Percentiles rank a stretch among this genome's conserved stretches.
phyloP scores from a whole-genome alignment of 2,113 vertebrate genomes.

The Lichenostomus cassidix region DNA sequence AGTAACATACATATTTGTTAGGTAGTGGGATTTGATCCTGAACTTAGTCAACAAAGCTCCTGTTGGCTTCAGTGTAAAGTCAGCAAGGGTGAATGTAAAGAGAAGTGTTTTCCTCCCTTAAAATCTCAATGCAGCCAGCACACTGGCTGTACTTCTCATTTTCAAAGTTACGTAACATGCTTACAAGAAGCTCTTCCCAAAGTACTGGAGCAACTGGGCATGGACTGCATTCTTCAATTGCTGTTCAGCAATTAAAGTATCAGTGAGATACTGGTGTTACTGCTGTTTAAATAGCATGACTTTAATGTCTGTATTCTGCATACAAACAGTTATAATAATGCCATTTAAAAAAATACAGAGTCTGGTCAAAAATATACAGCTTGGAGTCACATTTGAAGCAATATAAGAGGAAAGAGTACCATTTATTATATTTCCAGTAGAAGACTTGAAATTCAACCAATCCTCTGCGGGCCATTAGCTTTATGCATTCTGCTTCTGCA shows the following conservation, averaged over 20 bases:
- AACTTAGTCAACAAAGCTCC: background rate
- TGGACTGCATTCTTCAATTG: background rate
- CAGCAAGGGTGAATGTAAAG: background rate
- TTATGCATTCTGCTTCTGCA: background rate
- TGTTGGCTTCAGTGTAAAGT: background rate
- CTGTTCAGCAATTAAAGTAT: background rate
- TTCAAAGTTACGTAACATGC: background rate
- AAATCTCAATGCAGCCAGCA: background rate
- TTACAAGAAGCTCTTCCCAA: background rate
- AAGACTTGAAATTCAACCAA: background rate
- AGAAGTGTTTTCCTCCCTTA: background rate
- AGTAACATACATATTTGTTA: background rate
- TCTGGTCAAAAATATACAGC: background rate
- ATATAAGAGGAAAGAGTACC: background rate
- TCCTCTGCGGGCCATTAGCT: background rate
- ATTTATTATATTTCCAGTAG: background rate
- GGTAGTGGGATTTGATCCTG: background rate
- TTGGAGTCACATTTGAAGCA: background rate
- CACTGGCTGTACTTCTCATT: background rate
- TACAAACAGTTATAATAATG: background rate
- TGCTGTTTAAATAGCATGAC: background rate
- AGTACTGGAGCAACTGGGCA: background rate
- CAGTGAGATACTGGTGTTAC: background rate
- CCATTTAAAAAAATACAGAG: background rate
- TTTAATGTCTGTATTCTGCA: background rate